A percentile compares a stretch with the other conserved stretches of the same genome.
Evolutionary conservation across 2,888 invertebrate species (phyloP).

Genomic region (Tanytarsus gracilentus): DNA sequence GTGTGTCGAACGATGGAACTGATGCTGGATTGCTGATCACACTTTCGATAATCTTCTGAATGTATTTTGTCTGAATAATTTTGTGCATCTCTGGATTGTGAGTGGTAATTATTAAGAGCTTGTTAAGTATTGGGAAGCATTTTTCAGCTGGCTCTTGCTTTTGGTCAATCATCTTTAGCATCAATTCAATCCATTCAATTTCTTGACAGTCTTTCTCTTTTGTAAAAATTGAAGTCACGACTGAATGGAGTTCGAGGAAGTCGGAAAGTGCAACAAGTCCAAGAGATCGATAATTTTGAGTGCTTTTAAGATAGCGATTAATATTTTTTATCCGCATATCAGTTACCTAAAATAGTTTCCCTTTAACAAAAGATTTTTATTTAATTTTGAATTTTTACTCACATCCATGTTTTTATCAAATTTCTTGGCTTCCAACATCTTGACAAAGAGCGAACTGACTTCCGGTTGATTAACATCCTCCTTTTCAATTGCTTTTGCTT

Average conservation of each 20-base stretch:
- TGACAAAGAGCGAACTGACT: not conserved
- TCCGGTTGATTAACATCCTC: not conserved
- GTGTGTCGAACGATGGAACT: conserved; percentile 34
- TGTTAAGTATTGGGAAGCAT: conserved; percentile 14
- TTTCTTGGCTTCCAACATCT: not conserved
- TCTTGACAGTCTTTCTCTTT: conserved; percentile 23
- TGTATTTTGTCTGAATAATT: conserved; percentile 17
- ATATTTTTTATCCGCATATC: not conserved
- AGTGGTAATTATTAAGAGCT: not conserved
- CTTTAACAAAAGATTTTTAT: not conserved
- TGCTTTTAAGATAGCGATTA: not conserved
- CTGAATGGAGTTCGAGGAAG: conserved; percentile 10
- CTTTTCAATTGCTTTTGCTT: not conserved
- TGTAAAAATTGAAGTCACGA: not conserved
- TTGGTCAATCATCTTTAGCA: conserved; percentile 3
- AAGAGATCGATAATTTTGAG: not conserved
- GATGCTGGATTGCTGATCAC: not conserved
- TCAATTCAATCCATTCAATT: not conserved
- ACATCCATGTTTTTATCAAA: not conserved
- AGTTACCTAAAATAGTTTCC: not conserved
- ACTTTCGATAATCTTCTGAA: conserved; percentile 13
- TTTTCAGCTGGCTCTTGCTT: not conserved
- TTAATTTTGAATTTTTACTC: not conserved
- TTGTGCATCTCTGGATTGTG: conserved; percentile 7
- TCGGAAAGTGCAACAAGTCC: not conserved